Percentiles rank a stretch among this genome's conserved stretches.
These are phyloP conservation scores for Drosophila engyochracea DNA, from an alignment of 2,888 invertebrate species.

Conservation along the genomic window DNA sequence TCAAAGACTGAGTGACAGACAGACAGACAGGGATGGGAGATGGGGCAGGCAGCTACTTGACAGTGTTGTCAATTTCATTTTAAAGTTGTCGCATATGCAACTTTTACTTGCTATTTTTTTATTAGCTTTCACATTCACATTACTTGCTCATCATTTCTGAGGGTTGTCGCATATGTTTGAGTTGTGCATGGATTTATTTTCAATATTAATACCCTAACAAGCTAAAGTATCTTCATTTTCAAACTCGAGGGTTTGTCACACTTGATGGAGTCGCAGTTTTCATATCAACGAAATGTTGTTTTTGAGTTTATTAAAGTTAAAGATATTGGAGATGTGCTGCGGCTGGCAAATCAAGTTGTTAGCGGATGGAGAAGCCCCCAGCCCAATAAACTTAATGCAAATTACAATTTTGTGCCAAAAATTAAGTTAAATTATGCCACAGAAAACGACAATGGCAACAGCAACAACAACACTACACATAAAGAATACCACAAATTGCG, in stretches of 20 bases:
- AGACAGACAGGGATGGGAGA: slow-evolving; percentile 3
- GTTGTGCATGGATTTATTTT: slow-evolving; percentile 46
- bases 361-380: slow-evolving; percentile 2
- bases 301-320: slow-evolving; percentile 42
- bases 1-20: slow-evolving; percentile 27
- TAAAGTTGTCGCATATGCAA: slow-evolving; percentile 75
- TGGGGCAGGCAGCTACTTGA: slow-evolving; percentile 63
- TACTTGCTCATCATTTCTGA: slow-evolving; percentile 22
- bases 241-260: neutral
- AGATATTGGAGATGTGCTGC: slow-evolving; percentile 21
- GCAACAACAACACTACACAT: slow-evolving; percentile 30
- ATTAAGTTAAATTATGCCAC: slow-evolving; percentile 80
- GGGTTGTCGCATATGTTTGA: slow-evolving; percentile 23
- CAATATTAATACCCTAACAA: slow-evolving; percentile 8
- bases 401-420: slow-evolving; percentile 77
- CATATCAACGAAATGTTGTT: neutral
- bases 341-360: slow-evolving; percentile 7
- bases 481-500: slow-evolving; percentile 73
- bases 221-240: neutral
- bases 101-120: slow-evolving; percentile 38
- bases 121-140: slow-evolving; percentile 25
- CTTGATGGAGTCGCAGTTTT: slow-evolving; percentile 12
- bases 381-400: slow-evolving; percentile 78
- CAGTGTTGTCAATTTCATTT: slow-evolving; percentile 75
- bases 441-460: slow-evolving; percentile 41